Conservation (phyloP, 1,140 invertebrate species). For the Gryon sp. region DNA sequence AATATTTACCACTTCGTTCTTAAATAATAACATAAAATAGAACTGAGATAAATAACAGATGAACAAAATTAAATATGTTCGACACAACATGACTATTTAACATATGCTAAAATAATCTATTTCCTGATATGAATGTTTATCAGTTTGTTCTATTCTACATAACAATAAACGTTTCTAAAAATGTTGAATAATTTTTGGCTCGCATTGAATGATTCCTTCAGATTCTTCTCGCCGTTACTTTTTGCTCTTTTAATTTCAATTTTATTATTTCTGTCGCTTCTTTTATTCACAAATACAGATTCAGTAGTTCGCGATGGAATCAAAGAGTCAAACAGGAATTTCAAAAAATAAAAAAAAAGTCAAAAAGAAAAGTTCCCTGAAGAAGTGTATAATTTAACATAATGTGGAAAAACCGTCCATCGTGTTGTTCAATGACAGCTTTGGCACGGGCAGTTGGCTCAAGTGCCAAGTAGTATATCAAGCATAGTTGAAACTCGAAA, state of each 20-base stretch:
- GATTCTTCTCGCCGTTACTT: slow-evolving; percentile 1
- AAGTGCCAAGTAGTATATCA: slow-evolving; percentile 57
- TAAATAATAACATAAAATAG: too few species aligned
- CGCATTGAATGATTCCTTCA: too few species aligned
- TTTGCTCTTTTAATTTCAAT: slow-evolving; percentile 19
- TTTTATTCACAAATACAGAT: slow-evolving; percentile 27
- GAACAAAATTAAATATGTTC: too few species aligned
- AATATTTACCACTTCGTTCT: too few species aligned
- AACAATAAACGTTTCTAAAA: too few species aligned
- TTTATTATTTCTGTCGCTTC: slow-evolving; percentile 15
- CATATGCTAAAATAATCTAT: too few species aligned
- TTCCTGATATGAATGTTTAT: too few species aligned
- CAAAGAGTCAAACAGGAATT: slow-evolving; percentile 4
- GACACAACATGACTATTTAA: too few species aligned
- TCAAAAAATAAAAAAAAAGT: too few species aligned
- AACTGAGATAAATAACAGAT: too few species aligned
- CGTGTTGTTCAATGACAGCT: slow-evolving; percentile 43
- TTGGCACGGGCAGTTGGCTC: slow-evolving; percentile 53
- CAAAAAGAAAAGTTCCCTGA: slow-evolving; percentile 11
- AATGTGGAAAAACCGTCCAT: slow-evolving; percentile 48
- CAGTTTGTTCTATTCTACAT: too few species aligned
- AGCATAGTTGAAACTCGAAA: slow-evolving; percentile 51
- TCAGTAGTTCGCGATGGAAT: neutral
- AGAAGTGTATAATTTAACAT: slow-evolving; percentile 56
- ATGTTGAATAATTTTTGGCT: too few species aligned